Evolutionary conservation across 2,888 invertebrate genomes (phyloP).

Genomic region (Eucera pruinosa): DNA sequence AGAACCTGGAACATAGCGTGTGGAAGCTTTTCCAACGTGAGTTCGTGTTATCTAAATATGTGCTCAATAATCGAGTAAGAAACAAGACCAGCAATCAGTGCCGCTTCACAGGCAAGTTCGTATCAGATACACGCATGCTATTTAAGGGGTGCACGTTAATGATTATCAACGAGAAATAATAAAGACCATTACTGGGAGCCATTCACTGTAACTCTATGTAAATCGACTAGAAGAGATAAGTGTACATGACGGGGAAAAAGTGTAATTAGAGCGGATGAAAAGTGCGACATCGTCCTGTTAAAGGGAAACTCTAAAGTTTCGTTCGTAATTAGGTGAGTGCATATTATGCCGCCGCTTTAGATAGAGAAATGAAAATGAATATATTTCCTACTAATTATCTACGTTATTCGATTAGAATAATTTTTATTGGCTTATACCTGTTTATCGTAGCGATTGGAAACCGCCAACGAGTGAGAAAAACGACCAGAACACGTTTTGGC

Average conservation of each 20-base stretch:
- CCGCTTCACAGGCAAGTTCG: not conserved
- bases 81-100: not conserved
- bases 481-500: too few species aligned
- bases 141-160: not conserved
- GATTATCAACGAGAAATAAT: constrained; percentile 20
- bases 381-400: too few species aligned
- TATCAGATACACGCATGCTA: not conserved
- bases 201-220: not conserved
- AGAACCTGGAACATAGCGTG: not conserved
- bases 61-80: not conserved
- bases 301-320: too few species aligned
- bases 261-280: not conserved
- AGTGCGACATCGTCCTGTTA: not conserved
- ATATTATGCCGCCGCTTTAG: too few species aligned
- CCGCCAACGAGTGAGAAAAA: too few species aligned
- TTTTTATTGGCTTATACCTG: too few species aligned
- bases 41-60: constrained; percentile 10
- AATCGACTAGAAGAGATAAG: not conserved
- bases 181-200: not conserved
- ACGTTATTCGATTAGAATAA: too few species aligned
- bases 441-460: too few species aligned
- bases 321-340: too few species aligned
- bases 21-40: too few species aligned
- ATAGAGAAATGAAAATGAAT: too few species aligned
- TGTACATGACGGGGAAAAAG: not conserved